Evolutionary conservation across 2,888 invertebrate genomes (phyloP), one percentile per base, ranked within the genome.

Genomic region (Beris morrisii): DNA sequence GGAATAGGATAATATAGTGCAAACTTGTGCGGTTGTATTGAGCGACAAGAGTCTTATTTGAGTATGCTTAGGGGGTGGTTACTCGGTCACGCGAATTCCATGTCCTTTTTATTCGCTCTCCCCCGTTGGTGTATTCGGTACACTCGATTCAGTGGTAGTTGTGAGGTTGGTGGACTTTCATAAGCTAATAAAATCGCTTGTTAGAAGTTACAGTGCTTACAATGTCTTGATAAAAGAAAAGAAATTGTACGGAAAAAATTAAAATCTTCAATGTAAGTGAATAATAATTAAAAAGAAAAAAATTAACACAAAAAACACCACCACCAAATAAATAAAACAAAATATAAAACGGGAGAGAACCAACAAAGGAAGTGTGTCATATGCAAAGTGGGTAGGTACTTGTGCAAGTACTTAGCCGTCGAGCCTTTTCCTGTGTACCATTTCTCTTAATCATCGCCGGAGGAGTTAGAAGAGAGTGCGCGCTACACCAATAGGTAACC

Each of bases 141-240:
- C 45, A 44, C 28, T 28, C 38, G 54, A 46, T 56, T 48, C 56
- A 67, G 65, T 65, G 48, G 68, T 68, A 64, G 61, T 68, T 11
- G 68, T 68, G 68, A 68, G 68, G 68, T 68, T 68, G 68, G 61
- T 68, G 68, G 55, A 68, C 68, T 68, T 68, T 68, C 63, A 59
- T 61, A 66, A 38, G 44, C 53, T 65, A 57, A 52, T 38, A n/a
- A n/a, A n/a, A n/a, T n/a, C n/a, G n/a, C n/a, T n/a, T n/a, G n/a
- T n/a, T n/a, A n/a, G n/a, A n/a, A n/a, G n/a, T n/a, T 38, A 38
- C 38, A 9, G 9, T 7, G 5, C 9, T 38, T 38, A 9, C 38
- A 9, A 38, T 38, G 38, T 7, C 38, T 38, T 38, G 38, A 38
- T 38, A 38, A 22, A 22, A 22, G 22, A 22, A 22, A 22, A 22